Percentiles rank a stretch among this genome's conserved stretches.
Evolutionary conservation across 1,140 invertebrate genomes (phyloP).

Genomic region (Harpegnathos saltator): DNA sequence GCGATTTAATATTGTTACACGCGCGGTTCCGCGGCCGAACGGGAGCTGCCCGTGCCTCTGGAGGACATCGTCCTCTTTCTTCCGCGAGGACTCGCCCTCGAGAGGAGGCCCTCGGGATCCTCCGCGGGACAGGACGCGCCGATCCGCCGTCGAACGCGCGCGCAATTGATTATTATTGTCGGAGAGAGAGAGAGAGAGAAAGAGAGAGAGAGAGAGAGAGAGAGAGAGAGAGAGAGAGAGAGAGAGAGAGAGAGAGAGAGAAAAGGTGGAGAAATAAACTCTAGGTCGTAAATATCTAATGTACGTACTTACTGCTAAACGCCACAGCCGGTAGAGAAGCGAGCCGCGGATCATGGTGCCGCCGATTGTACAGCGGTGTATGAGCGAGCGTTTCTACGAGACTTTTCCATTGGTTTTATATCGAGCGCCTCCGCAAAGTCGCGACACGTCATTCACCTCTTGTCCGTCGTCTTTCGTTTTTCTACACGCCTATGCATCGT

Average conservation of each 20-base stretch:
- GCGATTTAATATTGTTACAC: constrained; percentile 79
- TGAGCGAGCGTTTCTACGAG: constrained; percentile 48
- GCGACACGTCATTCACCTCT: background rate
- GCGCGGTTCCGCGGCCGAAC: constrained; percentile 28
- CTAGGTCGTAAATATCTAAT: constrained; percentile 70
- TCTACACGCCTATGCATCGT: constrained; percentile 8
- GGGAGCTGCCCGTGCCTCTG: background rate
- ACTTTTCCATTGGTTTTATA: constrained; percentile 56
- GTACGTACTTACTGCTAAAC: constrained; percentile 59
- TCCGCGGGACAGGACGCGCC: background rate
- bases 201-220: no score
- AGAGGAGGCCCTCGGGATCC: no score
- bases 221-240: no score
- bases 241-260: no score
- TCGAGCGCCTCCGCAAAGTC: background rate
- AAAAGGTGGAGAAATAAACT: constrained; percentile 55
- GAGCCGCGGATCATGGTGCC: background rate
- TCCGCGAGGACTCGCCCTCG: constrained; percentile 6
- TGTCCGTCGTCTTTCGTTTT: constrained; percentile 11
- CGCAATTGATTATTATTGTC: constrained; percentile 55
- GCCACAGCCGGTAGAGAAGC: constrained; percentile 27
- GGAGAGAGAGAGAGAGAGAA: no score
- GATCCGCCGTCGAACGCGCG: constrained; percentile 30
- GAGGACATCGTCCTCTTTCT: background rate
- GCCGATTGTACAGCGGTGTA: constrained; percentile 40